These are phyloP conservation scores for Lithobates sylvaticus DNA, from an alignment of 2,797 vertebrate species.

Conservation along the genomic window DNA sequence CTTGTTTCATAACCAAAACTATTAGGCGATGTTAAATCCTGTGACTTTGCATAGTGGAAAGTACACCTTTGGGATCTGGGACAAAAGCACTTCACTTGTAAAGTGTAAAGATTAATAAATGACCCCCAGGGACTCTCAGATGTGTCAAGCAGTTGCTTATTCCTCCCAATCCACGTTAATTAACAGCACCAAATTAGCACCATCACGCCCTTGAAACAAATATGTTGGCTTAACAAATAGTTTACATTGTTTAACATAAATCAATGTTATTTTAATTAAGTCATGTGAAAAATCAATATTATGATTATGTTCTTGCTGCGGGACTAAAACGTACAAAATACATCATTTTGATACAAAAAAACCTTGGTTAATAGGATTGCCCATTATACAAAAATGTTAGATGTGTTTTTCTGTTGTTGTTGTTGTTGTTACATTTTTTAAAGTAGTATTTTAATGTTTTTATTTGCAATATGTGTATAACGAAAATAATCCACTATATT, in stretches of 20 bases:
- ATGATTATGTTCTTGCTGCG: background rate
- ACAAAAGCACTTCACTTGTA: background rate
- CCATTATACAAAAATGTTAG: too few relatives aligned
- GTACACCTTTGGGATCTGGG: background rate
- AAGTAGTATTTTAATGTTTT: background rate
- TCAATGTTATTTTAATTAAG: conserved; percentile 47
- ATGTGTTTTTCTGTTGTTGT: too few relatives aligned
- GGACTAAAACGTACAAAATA: too few relatives aligned
- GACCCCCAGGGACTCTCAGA: conserved; percentile 14
- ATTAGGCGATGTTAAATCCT: background rate
- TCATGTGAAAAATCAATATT: conserved; percentile 17
- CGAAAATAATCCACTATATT: background rate
- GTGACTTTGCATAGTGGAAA: background rate
- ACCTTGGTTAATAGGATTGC: too few relatives aligned
- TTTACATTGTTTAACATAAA: conserved; percentile 34
- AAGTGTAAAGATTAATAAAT: conserved; percentile 40
- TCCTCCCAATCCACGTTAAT: conserved; percentile 23
- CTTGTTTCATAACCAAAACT: background rate
- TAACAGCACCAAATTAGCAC: conserved; percentile 26
- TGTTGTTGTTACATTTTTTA: background rate
- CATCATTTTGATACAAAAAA: too few relatives aligned
- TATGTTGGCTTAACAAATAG: conserved; percentile 12
- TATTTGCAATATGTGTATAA: background rate
- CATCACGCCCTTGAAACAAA: conserved; percentile 33
- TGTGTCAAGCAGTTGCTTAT: conserved; percentile 19